phyloP scores from a whole-genome alignment of 2,113 vertebrate species.

The Chloropsis hardwickii region DNA sequence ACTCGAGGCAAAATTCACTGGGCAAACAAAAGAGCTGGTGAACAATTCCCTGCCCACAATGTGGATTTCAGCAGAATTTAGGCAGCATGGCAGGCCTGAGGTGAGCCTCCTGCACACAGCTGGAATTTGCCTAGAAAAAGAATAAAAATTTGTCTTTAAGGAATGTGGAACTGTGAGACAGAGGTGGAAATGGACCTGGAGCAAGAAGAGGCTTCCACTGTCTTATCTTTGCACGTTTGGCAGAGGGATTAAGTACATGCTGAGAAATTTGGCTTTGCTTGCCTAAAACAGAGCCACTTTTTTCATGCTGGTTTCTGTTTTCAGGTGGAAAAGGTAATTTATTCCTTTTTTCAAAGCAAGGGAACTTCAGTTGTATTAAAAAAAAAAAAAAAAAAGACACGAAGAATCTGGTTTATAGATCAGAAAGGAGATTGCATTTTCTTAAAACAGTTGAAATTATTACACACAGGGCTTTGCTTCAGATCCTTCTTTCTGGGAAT shows the following conservation, averaged over 20 bases:
- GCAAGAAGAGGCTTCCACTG: not conserved
- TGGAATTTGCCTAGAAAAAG: not conserved
- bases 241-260: not conserved
- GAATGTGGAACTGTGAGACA: not conserved
- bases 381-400: not conserved
- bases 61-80: not conserved
- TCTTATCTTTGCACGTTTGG: not conserved
- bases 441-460: constrained; percentile 26
- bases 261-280: not conserved
- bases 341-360: not conserved
- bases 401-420: constrained; percentile 38
- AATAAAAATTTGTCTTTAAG: not conserved
- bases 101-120: not conserved
- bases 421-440: constrained; percentile 12
- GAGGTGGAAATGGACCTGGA: not conserved
- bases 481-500: constrained; percentile 54
- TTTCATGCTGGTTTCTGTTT: not conserved
- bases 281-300: not conserved
- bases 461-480: not conserved
- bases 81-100: not conserved
- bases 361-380: not conserved
- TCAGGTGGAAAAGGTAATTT: constrained; percentile 6
- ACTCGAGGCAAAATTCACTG: not conserved
- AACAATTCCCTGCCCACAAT: not conserved
- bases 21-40: not conserved